A percentile compares a stretch with the other conserved stretches of the same genome.
Evolutionary conservation across 1,140 invertebrate species (phyloP).

Genomic region (Spodoptera frugiperda): DNA sequence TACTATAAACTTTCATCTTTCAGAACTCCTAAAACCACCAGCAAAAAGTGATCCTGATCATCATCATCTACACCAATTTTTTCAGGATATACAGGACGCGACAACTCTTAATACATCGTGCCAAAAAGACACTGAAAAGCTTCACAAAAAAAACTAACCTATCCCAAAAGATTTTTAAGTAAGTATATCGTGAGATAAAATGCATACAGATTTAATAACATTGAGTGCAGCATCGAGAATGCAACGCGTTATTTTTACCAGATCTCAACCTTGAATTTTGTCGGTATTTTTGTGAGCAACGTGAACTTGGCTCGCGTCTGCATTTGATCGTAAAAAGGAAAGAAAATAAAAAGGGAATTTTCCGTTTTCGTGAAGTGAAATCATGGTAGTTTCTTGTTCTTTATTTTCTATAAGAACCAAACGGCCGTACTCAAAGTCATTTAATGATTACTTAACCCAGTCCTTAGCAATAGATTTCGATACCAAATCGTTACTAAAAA

Average conservation of each 20-base stretch:
- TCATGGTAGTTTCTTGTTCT: no score
- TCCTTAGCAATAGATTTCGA: no score
- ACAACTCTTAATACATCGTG: background rate
- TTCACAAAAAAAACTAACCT: background rate
- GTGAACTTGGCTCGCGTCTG: constrained; percentile 66
- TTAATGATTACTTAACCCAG: no score
- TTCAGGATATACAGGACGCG: no score
- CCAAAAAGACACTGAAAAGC: no score
- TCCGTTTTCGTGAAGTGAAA: background rate
- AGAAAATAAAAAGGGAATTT: background rate
- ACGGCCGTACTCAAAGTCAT: no score
- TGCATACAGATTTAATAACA: constrained; percentile 29
- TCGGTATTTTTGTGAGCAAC: constrained; percentile 79
- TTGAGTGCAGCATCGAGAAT: constrained; percentile 41
- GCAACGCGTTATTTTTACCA: constrained; percentile 70
- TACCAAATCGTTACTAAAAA: no score
- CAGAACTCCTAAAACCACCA: no score
- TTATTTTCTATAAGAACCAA: no score
- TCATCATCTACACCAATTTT: no score
- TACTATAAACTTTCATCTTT: no score
- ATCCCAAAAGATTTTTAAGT: background rate
- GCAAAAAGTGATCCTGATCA: no score
- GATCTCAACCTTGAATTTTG: constrained; percentile 77
- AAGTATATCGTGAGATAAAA: constrained; percentile 11
- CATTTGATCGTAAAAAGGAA: constrained; percentile 36